These are phyloP conservation scores for Danaus melanippus DNA, from an alignment of 1,140 invertebrate genomes.

Conservation along the genomic window DNA sequence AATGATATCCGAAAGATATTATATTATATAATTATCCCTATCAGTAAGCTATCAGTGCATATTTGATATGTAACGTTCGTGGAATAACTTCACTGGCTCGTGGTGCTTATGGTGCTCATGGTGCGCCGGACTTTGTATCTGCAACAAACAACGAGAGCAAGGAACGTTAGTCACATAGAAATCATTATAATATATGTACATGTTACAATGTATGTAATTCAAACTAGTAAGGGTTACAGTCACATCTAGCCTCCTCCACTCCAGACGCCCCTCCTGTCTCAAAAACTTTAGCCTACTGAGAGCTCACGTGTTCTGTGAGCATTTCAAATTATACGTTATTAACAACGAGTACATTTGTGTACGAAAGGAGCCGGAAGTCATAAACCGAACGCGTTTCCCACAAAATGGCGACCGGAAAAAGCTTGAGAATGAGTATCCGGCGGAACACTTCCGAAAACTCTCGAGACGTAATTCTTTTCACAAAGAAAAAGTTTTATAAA, in stretches of 20 bases:
- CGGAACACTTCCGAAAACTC: conserved; percentile 37
- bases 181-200: too few species aligned
- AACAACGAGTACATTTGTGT: conserved; percentile 27
- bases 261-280: too few species aligned
- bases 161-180: too few species aligned
- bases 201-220: too few species aligned
- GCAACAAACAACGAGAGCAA: conserved; percentile 33
- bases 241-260: too few species aligned
- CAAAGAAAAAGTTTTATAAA: conserved; percentile 1
- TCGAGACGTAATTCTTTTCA: conserved; percentile 29
- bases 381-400: conserved; percentile 39
- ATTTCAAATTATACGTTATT: too few species aligned
- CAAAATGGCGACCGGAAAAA: conserved; percentile 51
- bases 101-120: conserved; percentile 61
- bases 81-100: conserved; percentile 35
- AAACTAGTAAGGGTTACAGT: too few species aligned
- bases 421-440: conserved; percentile 40
- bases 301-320: too few species aligned
- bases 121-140: conserved; percentile 44
- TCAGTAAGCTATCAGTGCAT: conserved; percentile 49
- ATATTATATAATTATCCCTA: conserved; percentile 6
- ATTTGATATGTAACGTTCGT: conserved; percentile 60
- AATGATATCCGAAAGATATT: neutral
- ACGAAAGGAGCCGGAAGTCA: conserved; percentile 44
- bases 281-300: too few species aligned